Base-by-base conservation (phyloP, 2,888 invertebrate genomes). In the Spisula subtruncata region DNA sequence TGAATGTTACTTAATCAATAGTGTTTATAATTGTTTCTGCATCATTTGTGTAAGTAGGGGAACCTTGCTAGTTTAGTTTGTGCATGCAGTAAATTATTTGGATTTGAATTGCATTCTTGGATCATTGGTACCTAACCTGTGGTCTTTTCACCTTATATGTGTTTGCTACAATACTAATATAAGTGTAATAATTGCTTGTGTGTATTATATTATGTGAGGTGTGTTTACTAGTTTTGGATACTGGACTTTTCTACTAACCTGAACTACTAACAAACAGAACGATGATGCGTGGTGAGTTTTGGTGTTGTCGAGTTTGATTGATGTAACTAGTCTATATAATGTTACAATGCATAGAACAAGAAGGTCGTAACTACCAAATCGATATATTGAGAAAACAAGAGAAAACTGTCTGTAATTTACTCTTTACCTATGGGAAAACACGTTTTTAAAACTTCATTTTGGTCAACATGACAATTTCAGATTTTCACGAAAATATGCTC, bases 201-300 rank as follows among this genome's bases (percentile, higher is more conserved):
- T 66, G 60, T 66, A 25, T 25, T 66, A n/a, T 66, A 66, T 66
- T 66, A 25, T 66, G n/a, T 25, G 10, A 66, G 5, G 10, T 66
- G 60, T 66, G 25, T 66, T 66, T 25, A n/a, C n/a, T n/a, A 25
- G 8, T 66, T 66, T 66, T 25, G 60, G 60, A 66, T 66, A 66
- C 60, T 66, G 20, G 60, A 66, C 60, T n/a, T 25, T 66, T 66
- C 60, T 66, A 25, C 60, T 66, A 20, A 60, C 41, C n/a, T 25
- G 60, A 66, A 66, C 20, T 16, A 25, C 25, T 66, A 66, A 25
- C 60, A 66, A 66, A 66, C 25, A 25, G 25, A 66, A 83, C 60
- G 6, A 83, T 83, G 83, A 25, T 35, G 25, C n/a, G 66, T 66
- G 83, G 83, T 83, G 71, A 83, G 83, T 83, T 20, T 66, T 16